A percentile compares a stretch with the other conserved stretches of the same genome.
These are phyloP conservation scores for Emberiza fucata DNA, from an alignment of 2,113 vertebrate species.

Conservation along the genomic window DNA sequence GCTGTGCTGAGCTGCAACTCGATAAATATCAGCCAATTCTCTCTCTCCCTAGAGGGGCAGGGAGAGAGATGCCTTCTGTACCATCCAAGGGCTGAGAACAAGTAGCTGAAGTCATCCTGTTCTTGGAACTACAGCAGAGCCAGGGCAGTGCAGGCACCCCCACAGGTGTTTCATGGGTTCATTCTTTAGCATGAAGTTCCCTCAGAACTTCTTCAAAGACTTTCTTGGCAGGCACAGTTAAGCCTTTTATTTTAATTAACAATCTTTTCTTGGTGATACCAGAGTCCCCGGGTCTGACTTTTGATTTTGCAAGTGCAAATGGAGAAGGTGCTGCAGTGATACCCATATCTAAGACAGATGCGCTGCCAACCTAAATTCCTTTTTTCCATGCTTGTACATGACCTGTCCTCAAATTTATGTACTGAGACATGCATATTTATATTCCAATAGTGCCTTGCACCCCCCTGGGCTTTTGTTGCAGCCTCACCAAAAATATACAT, in stretches of 20 bases:
- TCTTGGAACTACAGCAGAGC: not conserved
- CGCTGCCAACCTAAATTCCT: not conserved
- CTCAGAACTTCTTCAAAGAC: not conserved
- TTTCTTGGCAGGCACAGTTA: not conserved
- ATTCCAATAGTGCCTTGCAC: not conserved
- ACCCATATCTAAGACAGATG: not conserved
- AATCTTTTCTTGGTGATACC: not conserved
- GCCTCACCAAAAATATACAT: not conserved
- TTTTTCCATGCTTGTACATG: not conserved
- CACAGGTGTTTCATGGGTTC: not conserved
- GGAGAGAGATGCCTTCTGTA: not conserved
- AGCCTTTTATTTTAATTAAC: not conserved
- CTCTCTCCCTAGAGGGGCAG: not conserved
- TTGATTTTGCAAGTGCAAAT: not conserved
- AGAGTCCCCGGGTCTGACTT: not conserved
- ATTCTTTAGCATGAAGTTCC: not conserved
- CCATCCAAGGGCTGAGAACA: not conserved
- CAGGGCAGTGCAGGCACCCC: not conserved
- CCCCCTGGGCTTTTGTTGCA: not conserved
- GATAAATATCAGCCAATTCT: not conserved
- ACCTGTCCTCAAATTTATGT: not conserved
- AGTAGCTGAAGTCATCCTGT: not conserved
- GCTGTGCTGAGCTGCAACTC: not conserved
- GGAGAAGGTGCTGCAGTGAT: not conserved
- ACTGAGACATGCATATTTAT: not conserved